phyloP scores from a whole-genome alignment of 2,888 invertebrate genomes.

The Megamerina dolium region DNA sequence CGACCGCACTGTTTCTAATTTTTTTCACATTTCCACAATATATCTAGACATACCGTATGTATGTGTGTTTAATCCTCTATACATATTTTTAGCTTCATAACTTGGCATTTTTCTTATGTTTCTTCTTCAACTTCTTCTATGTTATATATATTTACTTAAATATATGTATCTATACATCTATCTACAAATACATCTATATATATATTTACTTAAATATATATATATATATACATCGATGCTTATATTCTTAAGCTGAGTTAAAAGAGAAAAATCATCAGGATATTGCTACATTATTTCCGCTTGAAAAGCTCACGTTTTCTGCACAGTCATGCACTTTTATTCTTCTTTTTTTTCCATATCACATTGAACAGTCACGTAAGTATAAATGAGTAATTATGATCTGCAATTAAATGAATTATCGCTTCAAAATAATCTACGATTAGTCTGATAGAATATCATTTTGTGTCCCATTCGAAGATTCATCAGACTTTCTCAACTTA shows the following conservation, averaged over 20 bases:
- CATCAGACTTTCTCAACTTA: no score
- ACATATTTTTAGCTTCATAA: conserved; percentile 15
- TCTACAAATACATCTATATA: no score
- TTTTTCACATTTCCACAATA: conserved; percentile 20
- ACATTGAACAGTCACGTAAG: no score
- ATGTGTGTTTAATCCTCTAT: conserved; percentile 1
- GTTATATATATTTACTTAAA: no score
- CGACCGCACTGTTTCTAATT: conserved; percentile 33
- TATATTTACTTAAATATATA: no score
- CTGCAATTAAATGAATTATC: no score
- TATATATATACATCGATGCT: neutral
- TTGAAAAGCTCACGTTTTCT: conserved; percentile 6
- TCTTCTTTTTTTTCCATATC: neutral
- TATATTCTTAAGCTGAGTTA: neutral
- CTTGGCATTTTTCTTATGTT: conserved; percentile 15
- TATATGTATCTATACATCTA: no score
- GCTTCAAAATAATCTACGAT: no score
- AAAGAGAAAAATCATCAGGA: conserved; percentile 10
- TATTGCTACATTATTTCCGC: conserved; percentile 9
- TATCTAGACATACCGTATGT: no score
- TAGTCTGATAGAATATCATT: no score
- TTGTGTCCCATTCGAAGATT: no score
- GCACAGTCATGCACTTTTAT: conserved; percentile 9
- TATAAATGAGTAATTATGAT: no score
- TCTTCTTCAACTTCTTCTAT: conserved; percentile 11